Evolutionary conservation across 35 echinoderm and acorn worm genomes (phyloP), one percentile per base, ranked within the genome.

Genomic region (Holothuria glaberrima): DNA sequence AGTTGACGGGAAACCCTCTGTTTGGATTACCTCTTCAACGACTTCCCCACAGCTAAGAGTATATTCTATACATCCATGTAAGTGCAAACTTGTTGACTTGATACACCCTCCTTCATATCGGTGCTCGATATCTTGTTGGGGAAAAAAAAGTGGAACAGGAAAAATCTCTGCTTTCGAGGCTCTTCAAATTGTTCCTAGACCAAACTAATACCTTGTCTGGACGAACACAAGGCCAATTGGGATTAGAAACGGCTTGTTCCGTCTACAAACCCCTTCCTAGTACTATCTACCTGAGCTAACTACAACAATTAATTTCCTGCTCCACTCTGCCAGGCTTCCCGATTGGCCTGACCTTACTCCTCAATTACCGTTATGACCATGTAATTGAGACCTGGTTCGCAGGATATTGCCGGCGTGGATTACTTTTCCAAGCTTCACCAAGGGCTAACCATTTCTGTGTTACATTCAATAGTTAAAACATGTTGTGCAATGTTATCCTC

Each of bases 261-360:
- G 74, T 78, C 74, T 78, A 78, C 44, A 48, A 78, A 48, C 74
- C 38, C 41, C 50, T 78, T 78, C 74, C 74, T 78, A 50, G 50
- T 78, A 78, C 74, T 78, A 78, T 48, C 74, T 78, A 78, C 74
- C 74, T 78, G 74, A 78, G 74, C 74, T 78, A 78, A 78, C 74
- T 78, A 78, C 74, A 78, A 78, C 74, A 78, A 78, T 48, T 2
- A 78, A 78, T 48, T 48, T 78, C 74, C 74, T 78, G 74, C 74
- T 78, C 50, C 12, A 33, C 74, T 78, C 50, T 78, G 38, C 41
- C 20, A 41, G 74, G 33, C 27, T 78, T 48, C 74, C 74, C 50
- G 74, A 78, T 78, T 22, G 27, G 36, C 74, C 35, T 78, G 74
- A 78, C 74, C 74, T 48, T 48, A 78, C 44, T 30, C 74, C 35